Percentiles rank a stretch among this genome's conserved stretches.
Evolutionary conservation across 1,140 invertebrate species (phyloP).

Genomic region (Pseudomyrmex pallidus): DNA sequence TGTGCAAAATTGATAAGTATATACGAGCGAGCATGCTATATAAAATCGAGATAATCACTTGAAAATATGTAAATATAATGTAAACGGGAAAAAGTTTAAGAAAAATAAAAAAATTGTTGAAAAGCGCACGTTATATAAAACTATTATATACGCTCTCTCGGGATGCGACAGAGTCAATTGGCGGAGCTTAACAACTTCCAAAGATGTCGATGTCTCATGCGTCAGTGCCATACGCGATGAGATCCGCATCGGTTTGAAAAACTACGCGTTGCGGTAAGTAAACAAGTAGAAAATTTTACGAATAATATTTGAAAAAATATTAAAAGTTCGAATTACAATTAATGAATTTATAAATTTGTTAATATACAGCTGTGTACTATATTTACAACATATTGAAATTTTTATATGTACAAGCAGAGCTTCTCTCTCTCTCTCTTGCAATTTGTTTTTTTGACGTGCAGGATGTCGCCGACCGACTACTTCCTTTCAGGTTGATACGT

Average conservation of each 20-base stretch:
- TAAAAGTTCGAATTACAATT: no score
- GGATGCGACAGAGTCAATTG: constrained; percentile 19
- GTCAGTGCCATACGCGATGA: neutral
- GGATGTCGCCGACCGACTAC: neutral
- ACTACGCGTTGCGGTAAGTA: neutral
- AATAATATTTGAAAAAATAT: neutral
- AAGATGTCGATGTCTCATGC: constrained; percentile 39
- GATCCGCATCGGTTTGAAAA: neutral
- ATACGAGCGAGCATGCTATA: constrained; percentile 45
- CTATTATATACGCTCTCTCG: neutral
- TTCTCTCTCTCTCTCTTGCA: constrained; percentile 19
- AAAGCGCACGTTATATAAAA: constrained; percentile 7
- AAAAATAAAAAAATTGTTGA: constrained; percentile 2
- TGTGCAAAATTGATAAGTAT: constrained; percentile 26
- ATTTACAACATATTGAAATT: neutral
- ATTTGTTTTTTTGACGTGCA: neutral
- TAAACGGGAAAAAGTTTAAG: neutral
- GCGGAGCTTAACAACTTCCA: constrained; percentile 25
- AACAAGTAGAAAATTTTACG: neutral
- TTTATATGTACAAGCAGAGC: neutral
- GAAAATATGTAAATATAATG: constrained; percentile 32
- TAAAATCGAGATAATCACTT: constrained; percentile 39
- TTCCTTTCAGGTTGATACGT: constrained; percentile 2
- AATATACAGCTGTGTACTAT: neutral
- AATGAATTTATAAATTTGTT: neutral